Evolutionary conservation across 2,888 invertebrate species (phyloP).

Genomic region (Amiota communis): DNA sequence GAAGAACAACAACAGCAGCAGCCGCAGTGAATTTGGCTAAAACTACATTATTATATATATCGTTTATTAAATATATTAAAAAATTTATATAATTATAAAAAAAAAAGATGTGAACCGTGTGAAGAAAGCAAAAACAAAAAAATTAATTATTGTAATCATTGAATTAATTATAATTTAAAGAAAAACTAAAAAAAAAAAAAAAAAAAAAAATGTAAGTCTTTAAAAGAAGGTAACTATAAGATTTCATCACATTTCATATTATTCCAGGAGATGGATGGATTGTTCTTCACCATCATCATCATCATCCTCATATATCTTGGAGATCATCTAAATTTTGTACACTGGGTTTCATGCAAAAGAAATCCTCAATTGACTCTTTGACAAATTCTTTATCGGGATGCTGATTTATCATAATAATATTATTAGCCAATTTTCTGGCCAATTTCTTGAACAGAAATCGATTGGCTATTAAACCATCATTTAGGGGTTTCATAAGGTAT

Average conservation of each 20-base stretch:
- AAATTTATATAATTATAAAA: slow-evolving; percentile 73
- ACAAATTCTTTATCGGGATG: slow-evolving; percentile 66
- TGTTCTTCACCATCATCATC: too few relatives aligned
- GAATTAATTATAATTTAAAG: slow-evolving; percentile 69
- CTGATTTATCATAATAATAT: slow-evolving; percentile 64
- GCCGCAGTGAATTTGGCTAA: slow-evolving; percentile 63
- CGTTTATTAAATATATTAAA: slow-evolving; percentile 73
- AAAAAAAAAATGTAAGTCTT: slow-evolving; percentile 33
- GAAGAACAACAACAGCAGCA: slow-evolving; percentile 43
- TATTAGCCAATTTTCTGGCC: slow-evolving; percentile 63
- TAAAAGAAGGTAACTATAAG: background rate
- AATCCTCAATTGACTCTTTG: slow-evolving; percentile 61
- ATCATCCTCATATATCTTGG: slow-evolving; percentile 48
- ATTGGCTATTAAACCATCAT: slow-evolving; percentile 67
- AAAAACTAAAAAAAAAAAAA: slow-evolving; percentile 41
- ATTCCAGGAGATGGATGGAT: too few relatives aligned
- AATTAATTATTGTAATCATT: slow-evolving; percentile 69
- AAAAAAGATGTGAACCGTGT: slow-evolving; percentile 38
- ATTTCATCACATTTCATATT: too few relatives aligned
- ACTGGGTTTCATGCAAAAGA: slow-evolving; percentile 63
- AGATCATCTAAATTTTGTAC: slow-evolving; percentile 59
- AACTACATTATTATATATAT: slow-evolving; percentile 69
- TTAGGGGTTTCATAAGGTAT: slow-evolving; percentile 68
- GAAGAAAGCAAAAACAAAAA: slow-evolving; percentile 52
- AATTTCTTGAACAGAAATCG: slow-evolving; percentile 69